phyloP scores from a whole-genome alignment of 2,888 invertebrate genomes.

The Phyllotreta striolata region DNA sequence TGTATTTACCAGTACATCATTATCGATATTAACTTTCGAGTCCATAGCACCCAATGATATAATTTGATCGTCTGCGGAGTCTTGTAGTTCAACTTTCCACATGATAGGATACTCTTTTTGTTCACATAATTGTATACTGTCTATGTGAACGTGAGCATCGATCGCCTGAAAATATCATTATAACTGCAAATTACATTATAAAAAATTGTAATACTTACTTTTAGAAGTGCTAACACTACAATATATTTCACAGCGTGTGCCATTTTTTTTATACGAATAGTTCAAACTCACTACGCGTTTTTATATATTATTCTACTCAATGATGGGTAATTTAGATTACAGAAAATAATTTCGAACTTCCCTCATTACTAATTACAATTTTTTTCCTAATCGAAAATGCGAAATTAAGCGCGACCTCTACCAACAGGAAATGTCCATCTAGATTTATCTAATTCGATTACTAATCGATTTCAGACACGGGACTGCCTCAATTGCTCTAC shows the following conservation, averaged over 20 bases:
- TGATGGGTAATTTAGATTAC: not conserved
- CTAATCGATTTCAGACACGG: constrained; percentile 53
- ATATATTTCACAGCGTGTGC: constrained; percentile 3
- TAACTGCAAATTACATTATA: no score
- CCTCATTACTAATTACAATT: not conserved
- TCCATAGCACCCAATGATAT: constrained; percentile 41
- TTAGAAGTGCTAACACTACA: constrained; percentile 8
- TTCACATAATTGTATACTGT: constrained; percentile 44
- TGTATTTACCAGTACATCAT: constrained; percentile 43
- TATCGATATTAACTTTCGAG: constrained; percentile 41
- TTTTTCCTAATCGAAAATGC: not conserved
- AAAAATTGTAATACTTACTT: constrained; percentile 13
- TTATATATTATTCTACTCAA: not conserved
- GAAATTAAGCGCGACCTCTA: no score
- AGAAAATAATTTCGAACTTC: not conserved
- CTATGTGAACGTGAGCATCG: constrained; percentile 30
- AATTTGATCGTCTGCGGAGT: constrained; percentile 38
- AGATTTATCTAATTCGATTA: not conserved
- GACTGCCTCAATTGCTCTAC: constrained; percentile 57
- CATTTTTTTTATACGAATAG: not conserved
- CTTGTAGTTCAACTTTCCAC: constrained; percentile 24
- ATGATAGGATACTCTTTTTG: constrained; percentile 40
- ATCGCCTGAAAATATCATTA: constrained; percentile 26
- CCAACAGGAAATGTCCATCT: no score
- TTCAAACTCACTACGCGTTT: constrained; percentile 4